These are phyloP conservation scores for Leucopternis melanops DNA, from an alignment of 2,113 vertebrate genomes.

Conservation along the genomic window DNA sequence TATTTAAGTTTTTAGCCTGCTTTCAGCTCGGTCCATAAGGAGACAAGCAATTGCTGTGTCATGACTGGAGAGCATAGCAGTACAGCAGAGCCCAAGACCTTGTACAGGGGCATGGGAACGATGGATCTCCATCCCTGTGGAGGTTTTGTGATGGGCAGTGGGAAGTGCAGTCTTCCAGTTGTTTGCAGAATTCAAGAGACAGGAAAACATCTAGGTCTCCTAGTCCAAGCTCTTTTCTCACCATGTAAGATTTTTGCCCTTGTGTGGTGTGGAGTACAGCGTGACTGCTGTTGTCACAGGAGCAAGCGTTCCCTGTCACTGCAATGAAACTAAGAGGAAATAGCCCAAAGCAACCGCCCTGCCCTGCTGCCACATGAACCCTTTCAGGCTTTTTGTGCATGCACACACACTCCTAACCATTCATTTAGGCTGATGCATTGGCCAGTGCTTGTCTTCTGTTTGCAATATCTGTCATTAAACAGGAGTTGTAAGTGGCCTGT, in stretches of 20 bases:
- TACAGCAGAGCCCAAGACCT: neutral
- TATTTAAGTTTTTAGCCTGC: neutral
- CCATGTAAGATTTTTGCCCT: fast-evolving
- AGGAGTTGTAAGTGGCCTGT: neutral
- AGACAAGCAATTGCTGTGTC: neutral
- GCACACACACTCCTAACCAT: neutral
- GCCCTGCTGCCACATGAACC: neutral
- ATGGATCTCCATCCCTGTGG: neutral
- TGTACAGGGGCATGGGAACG: neutral
- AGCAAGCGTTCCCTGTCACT: neutral
- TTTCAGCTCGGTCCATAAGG: neutral
- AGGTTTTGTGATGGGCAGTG: neutral
- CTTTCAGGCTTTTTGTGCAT: neutral
- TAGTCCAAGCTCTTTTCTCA: neutral
- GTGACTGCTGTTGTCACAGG: neutral
- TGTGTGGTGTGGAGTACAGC: neutral
- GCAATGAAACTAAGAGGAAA: neutral
- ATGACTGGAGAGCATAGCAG: neutral
- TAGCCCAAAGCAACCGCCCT: neutral
- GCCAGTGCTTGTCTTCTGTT: neutral
- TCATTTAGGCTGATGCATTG: neutral
- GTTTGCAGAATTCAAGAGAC: neutral
- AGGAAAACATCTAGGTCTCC: neutral
- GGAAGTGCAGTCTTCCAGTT: neutral
- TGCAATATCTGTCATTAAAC: neutral